Base-by-base conservation (phyloP, 2,113 vertebrate genomes). In the Callionymus lyra region DNA sequence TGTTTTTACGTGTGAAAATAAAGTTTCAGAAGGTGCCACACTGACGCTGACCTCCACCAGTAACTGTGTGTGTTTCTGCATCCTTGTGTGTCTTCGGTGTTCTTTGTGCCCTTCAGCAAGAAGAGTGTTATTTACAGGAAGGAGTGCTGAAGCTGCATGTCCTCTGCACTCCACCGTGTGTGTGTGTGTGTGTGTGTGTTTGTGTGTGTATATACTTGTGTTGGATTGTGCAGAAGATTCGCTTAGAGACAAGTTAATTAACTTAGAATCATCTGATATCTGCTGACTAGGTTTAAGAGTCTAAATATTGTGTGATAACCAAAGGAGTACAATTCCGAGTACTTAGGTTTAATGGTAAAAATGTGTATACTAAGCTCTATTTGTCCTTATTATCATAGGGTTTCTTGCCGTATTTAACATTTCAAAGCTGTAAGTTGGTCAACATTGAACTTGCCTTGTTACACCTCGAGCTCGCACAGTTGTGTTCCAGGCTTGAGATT, bases 121-220 rank as follows among this genome's bases (percentile, higher is more conserved):
- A 35, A 41, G 16, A 66, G 50, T 56, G 48, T 64, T 70, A 52
- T 67, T 67, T 67, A 70, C 53, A 10, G n/a, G 45, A 55, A 50
- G 49, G 48, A 64, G 18, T 72, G 74, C 65, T 68, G 65, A 77
- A 64, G 59, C 49, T 61, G 71, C 68, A 66, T 55, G 70, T 73
- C 57, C 49, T 60, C 56, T 14, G 38, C 43, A 43, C 21, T 27
- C 21, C 21, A 27, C 8, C 21, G 16, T 55, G 68, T 34, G 38
- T 53, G 45, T 35, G 31, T 32, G 31, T 41, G 15, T n/a, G 36
- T 13, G 31, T 11, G 15, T 32, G 35, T 15, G 35, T 14, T 27
- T n/a, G n/a, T n/a, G n/a, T n/a, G 8, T 5, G 53, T 14, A 19
- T 31, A 15, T 37, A 27, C 34, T n/a, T n/a, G n/a, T n/a, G n/a